phyloP scores from a whole-genome alignment of 2,888 invertebrate species.

The Lasius platythorax region DNA sequence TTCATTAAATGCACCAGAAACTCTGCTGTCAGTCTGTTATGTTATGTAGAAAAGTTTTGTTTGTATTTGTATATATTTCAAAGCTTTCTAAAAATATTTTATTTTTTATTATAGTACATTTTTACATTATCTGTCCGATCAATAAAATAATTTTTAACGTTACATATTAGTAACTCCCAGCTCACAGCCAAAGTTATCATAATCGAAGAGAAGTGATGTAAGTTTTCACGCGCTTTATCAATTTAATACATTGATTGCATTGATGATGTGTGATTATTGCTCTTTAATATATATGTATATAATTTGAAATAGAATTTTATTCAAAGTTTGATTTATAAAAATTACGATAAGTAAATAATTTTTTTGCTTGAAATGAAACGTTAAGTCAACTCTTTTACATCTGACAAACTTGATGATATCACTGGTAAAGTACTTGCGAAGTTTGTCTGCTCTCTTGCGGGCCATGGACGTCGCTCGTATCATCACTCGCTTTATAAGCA shows the following conservation, averaged over 20 bases:
- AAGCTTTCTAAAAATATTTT: not conserved
- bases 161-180: not conserved
- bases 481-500: conserved; percentile 47
- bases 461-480: conserved; percentile 47
- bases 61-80: not conserved
- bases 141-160: conserved; percentile 8
- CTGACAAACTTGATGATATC: conserved; percentile 45
- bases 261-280: not conserved
- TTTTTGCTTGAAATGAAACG: not conserved
- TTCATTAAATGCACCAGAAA: not conserved
- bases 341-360: not conserved
- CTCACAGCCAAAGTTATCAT: not conserved
- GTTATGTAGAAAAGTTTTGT: not conserved
- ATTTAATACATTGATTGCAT: not conserved
- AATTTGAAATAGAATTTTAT: not conserved
- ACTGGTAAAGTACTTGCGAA: conserved; percentile 34
- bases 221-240: not conserved
- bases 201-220: not conserved
- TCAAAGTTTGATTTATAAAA: not conserved
- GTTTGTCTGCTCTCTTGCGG: conserved; percentile 38
- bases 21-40: not conserved
- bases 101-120: not conserved
- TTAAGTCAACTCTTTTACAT: conserved; percentile 10
- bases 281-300: not conserved
- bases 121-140: not conserved